Conservation (phyloP, 2,113 vertebrate species). For the Anarrhichthys ocellatus region DNA sequence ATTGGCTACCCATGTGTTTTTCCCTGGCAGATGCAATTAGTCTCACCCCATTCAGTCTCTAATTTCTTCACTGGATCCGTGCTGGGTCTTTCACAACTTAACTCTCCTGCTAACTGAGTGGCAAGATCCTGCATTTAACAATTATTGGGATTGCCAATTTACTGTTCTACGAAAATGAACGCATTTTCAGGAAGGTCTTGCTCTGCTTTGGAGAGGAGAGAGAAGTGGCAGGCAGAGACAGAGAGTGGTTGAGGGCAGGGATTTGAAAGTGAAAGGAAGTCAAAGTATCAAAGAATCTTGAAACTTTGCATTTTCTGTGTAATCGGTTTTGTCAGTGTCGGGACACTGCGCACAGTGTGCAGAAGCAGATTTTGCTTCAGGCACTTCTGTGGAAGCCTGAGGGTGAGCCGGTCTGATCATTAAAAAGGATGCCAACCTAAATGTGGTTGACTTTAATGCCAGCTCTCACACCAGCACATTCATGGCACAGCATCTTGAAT, state of each 20-base stretch:
- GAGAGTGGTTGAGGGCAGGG: constrained; percentile 23
- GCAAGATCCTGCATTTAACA: constrained; percentile 14
- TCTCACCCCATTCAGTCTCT: constrained; percentile 44
- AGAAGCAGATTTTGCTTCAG: constrained; percentile 61
- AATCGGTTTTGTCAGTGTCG: constrained; percentile 58
- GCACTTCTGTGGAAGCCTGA: constrained; percentile 66
- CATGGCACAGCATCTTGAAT: constrained; percentile 49
- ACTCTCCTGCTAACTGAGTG: constrained; percentile 40
- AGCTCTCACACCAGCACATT: constrained; percentile 51
- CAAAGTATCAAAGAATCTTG: constrained; percentile 45
- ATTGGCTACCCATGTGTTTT: constrained; percentile 9
- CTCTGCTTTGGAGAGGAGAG: constrained; percentile 5
- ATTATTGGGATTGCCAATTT: not conserved
- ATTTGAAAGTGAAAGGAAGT: constrained; percentile 5
- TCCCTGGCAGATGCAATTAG: constrained; percentile 54
- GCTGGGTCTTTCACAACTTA: constrained; percentile 41
- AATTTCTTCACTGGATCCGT: constrained; percentile 31
- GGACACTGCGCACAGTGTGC: constrained; percentile 43
- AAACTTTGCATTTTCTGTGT: constrained; percentile 54
- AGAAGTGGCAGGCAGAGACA: constrained; percentile 9
- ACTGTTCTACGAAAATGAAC: not conserved
- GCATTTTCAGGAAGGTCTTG: constrained; percentile 26
- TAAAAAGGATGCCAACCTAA: constrained; percentile 56
- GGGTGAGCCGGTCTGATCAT: constrained; percentile 53
- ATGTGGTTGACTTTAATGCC: constrained; percentile 56